Percentiles rank a stretch among this genome's conserved stretches.
Conservation (phyloP, 2,113 vertebrate genomes). For the Campylorhamphus procurvoides region DNA sequence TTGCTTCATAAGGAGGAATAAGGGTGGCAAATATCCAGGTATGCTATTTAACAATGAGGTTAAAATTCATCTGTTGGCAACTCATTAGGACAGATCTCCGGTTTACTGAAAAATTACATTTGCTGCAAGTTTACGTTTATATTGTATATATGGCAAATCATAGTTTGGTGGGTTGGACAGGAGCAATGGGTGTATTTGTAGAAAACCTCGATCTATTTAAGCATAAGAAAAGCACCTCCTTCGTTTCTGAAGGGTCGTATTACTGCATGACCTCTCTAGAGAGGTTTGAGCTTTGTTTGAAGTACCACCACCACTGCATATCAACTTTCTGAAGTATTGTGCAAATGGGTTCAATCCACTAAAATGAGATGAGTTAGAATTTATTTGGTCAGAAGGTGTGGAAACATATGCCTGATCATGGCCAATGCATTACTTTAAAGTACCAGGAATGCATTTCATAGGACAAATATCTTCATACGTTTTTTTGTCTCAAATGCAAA, state of each 20-base stretch:
- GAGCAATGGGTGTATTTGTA: background rate
- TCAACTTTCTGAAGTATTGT: background rate
- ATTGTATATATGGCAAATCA: background rate
- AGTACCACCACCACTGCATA: background rate
- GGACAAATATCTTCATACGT: background rate
- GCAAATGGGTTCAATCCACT: background rate
- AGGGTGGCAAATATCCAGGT: slow-evolving; percentile 99
- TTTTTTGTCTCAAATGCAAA: background rate
- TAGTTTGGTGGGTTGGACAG: background rate
- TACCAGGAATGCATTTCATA: background rate
- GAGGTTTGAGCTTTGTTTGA: background rate
- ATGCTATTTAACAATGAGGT: slow-evolving; percentile 28
- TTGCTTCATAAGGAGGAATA: slow-evolving; percentile 99
- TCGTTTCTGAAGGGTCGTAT: background rate
- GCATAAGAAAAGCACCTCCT: background rate
- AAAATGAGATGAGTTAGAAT: background rate
- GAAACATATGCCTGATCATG: background rate
- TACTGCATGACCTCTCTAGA: background rate
- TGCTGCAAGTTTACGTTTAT: background rate
- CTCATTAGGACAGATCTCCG: background rate
- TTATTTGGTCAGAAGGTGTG: background rate
- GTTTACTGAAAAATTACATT: background rate
- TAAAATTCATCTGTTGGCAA: background rate
- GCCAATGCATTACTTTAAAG: background rate
- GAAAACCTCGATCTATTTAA: background rate